A percentile compares a stretch with the other conserved stretches of the same genome.
Evolutionary conservation across 2,888 invertebrate genomes (phyloP).

Genomic region (Rhorus exstirpatorius): DNA sequence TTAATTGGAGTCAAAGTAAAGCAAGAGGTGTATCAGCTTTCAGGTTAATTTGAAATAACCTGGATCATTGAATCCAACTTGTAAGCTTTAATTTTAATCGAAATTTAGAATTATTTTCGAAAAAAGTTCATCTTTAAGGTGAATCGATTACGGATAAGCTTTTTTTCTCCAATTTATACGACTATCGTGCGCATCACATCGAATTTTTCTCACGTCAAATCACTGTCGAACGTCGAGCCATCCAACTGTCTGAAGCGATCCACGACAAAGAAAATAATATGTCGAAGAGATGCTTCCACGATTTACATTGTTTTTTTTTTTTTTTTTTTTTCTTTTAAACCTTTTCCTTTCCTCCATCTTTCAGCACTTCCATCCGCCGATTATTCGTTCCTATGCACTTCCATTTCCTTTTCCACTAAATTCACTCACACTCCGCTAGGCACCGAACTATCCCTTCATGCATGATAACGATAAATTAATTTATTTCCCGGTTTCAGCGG

Average conservation of each 20-base stretch:
- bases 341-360: conserved; percentile 5
- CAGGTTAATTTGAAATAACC: too few species aligned
- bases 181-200: too few species aligned
- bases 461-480: conserved; percentile 51
- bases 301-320: neutral
- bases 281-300: neutral
- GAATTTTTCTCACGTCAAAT: conserved; percentile 42
- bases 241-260: conserved; percentile 32
- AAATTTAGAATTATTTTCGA: neutral
- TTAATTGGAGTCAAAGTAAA: too few species aligned
- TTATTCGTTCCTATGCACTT: conserved; percentile 32
- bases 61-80: too few species aligned
- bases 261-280: conserved; percentile 12
- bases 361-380: conserved; percentile 26
- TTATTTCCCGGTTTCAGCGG: conserved; percentile 34
- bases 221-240: neutral
- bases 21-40: too few species aligned
- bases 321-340: neutral
- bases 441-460: neutral
- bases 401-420: conserved; percentile 34
- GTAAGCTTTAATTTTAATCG: too few species aligned
- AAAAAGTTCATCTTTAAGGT: neutral
- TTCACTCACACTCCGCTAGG: conserved; percentile 12
- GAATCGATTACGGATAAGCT: too few species aligned
- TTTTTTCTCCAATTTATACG: neutral